phyloP scores from a whole-genome alignment of 2,113 vertebrate species.

The Leucoraja erinaceus region DNA sequence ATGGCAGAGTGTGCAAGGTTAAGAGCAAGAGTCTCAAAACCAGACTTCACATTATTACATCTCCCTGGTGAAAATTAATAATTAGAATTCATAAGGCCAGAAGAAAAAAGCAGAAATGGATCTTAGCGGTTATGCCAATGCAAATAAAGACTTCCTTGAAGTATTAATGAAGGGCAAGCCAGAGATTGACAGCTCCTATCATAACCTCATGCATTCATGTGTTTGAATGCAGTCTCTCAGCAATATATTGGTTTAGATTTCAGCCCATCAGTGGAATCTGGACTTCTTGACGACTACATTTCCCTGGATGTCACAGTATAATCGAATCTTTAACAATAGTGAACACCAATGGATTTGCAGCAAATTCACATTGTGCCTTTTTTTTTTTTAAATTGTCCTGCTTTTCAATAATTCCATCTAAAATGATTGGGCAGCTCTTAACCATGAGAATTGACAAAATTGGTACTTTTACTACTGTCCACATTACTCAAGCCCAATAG shows the following conservation, averaged over 20 bases:
- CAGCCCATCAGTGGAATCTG: not conserved
- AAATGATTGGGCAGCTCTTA: not conserved
- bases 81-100: not conserved
- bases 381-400: not conserved
- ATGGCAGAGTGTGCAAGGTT: too few relatives aligned
- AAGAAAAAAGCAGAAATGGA: too few relatives aligned
- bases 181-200: too few relatives aligned
- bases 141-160: too few relatives aligned
- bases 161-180: too few relatives aligned
- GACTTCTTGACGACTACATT: not conserved
- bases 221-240: not conserved
- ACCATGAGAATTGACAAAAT: not conserved
- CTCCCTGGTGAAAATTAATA: not conserved
- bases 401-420: not conserved
- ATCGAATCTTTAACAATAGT: not conserved
- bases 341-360: not conserved
- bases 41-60: not conserved
- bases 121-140: too few relatives aligned
- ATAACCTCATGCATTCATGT: not conserved
- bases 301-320: not conserved
- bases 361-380: not conserved
- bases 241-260: too few relatives aligned
- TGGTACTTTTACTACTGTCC: not conserved
- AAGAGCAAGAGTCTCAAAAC: not conserved
- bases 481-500: not conserved